These are phyloP conservation scores for Tetramorium simillimum DNA, from an alignment of 1,140 invertebrate genomes.

Conservation along the genomic window DNA sequence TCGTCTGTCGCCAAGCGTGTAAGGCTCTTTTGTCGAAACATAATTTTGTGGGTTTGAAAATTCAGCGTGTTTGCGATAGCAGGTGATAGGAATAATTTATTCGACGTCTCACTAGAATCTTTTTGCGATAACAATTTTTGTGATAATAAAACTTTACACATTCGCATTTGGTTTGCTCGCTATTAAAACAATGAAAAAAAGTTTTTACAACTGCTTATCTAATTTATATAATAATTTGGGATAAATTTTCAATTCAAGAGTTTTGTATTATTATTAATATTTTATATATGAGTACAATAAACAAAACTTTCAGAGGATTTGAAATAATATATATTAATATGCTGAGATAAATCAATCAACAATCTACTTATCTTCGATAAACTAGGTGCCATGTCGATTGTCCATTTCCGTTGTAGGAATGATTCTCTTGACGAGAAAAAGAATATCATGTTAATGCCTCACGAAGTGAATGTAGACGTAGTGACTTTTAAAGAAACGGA, in stretches of 20 bases:
- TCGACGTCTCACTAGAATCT: neutral
- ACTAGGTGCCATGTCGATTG: neutral
- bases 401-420: neutral
- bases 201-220: neutral
- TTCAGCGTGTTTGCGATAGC: neutral
- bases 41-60: conserved; percentile 1
- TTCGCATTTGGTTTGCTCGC: neutral
- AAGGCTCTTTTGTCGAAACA: neutral
- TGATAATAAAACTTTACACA: neutral
- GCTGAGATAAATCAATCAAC: neutral
- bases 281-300: neutral
- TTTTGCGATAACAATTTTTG: neutral
- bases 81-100: neutral
- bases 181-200: neutral
- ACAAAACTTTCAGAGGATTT: neutral
- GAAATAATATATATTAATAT: neutral
- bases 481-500: conserved; percentile 61
- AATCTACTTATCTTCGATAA: neutral
- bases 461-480: conserved; percentile 61
- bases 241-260: neutral
- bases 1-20: conserved; percentile 27
- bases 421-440: conserved; percentile 1
- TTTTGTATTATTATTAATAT: neutral
- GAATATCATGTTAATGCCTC: conserved; percentile 34
- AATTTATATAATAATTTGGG: neutral